Conservation (phyloP, 2,113 vertebrate species). For the Echinops telfairi region DNA sequence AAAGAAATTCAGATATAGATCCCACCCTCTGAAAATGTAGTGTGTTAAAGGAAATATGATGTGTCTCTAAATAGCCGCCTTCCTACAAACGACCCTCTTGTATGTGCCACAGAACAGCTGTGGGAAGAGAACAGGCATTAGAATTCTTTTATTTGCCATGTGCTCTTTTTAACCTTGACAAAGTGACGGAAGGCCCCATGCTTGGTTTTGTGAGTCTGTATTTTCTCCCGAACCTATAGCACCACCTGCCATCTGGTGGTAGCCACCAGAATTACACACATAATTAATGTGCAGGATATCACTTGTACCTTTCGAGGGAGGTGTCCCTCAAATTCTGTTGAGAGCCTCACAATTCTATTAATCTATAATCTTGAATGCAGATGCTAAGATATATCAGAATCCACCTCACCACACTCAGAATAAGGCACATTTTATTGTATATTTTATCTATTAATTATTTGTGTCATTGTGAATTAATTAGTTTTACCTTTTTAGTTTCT, state of each 20-base stretch:
- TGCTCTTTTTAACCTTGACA: not conserved
- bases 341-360: not conserved
- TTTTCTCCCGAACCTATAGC: slow-evolving; percentile 20
- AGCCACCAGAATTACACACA: not conserved
- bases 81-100: not conserved
- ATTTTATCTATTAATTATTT: not conserved
- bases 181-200: not conserved
- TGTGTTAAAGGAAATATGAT: slow-evolving; percentile 6
- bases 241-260: slow-evolving; percentile 12
- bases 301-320: not conserved
- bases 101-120: not conserved
- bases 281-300: not conserved
- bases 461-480: not conserved
- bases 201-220: not conserved
- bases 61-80: not conserved
- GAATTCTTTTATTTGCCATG: not conserved
- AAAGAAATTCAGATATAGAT: not conserved
- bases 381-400: not conserved
- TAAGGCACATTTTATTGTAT: not conserved
- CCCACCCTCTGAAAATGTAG: not conserved
- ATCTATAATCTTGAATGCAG: not conserved
- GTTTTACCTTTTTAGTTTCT: not conserved
- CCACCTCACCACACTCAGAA: not conserved
- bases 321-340: not conserved
- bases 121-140: not conserved